Evolutionary conservation across 2,888 invertebrate genomes (phyloP).

Genomic region (Blomia tropicalis): DNA sequence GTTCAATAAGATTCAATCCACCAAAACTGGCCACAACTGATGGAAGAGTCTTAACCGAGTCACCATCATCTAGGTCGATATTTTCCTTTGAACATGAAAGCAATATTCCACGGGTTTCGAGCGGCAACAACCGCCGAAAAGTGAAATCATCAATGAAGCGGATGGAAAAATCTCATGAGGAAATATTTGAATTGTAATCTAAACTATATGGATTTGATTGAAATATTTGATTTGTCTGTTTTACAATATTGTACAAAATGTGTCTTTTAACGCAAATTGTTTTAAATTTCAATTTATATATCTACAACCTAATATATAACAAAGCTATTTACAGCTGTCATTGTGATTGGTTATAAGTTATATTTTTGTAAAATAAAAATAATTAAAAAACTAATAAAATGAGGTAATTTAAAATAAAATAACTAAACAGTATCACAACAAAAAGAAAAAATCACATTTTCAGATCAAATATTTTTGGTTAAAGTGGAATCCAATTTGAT

Average conservation of each 20-base stretch:
- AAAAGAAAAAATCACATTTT: not conserved
- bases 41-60: not conserved
- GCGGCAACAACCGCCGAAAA: conserved; percentile 51
- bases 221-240: conserved; percentile 1
- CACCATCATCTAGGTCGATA: not conserved
- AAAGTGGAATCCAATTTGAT: conserved; percentile 38
- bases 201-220: not conserved
- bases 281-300: not conserved
- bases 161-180: conserved; percentile 67
- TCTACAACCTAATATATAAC: too few species aligned
- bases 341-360: not conserved
- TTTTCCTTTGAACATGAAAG: conserved; percentile 12
- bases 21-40: conserved; percentile 20
- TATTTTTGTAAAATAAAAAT: not conserved
- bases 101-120: conserved; percentile 42
- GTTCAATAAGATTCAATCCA: conserved; percentile 22
- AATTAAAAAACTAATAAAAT: not conserved
- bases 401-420: not conserved
- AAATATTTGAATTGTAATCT: conserved; percentile 72
- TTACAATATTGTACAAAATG: conserved; percentile 2
- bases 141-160: conserved; percentile 63
- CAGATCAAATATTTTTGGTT: conserved; percentile 34
- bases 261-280: not conserved
- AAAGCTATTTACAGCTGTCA: too few species aligned
- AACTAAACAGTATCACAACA: not conserved